phyloP scores from a whole-genome alignment of 2,113 vertebrate species.

The Gambusia affinis region DNA sequence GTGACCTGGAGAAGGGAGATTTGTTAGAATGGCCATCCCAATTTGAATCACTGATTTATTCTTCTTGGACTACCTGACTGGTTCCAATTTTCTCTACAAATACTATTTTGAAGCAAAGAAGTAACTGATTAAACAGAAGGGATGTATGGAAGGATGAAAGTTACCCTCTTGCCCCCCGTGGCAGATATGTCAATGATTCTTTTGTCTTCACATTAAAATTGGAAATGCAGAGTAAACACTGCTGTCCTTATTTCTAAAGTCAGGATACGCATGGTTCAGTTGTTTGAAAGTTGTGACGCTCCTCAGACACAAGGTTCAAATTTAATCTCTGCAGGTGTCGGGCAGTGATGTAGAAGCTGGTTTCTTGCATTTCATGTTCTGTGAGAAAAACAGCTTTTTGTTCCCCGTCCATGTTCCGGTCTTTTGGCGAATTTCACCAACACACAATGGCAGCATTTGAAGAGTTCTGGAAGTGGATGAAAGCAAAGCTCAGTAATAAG shows the following conservation, averaged over 20 bases:
- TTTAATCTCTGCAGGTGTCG: slow-evolving; percentile 65
- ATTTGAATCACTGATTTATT: too few species aligned
- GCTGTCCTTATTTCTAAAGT: slow-evolving; percentile 21
- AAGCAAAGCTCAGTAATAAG: slow-evolving; percentile 86
- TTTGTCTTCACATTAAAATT: neutral
- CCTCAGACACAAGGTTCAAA: slow-evolving; percentile 34
- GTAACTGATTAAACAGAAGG: too few species aligned
- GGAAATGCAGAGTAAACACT: slow-evolving; percentile 9
- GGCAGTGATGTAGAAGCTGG: slow-evolving; percentile 50
- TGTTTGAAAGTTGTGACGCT: slow-evolving; percentile 1
- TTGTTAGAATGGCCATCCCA: too few species aligned
- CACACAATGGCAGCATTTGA: slow-evolving; percentile 86
- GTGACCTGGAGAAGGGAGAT: too few species aligned
- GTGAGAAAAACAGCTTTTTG: slow-evolving; percentile 62
- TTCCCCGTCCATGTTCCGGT: slow-evolving; percentile 65
- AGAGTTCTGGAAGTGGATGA: slow-evolving; percentile 87
- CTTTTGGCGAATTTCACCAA: slow-evolving; percentile 79
- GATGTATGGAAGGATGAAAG: too few species aligned
- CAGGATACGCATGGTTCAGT: slow-evolving; percentile 14
- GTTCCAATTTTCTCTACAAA: too few species aligned
- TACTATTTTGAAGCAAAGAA: too few species aligned
- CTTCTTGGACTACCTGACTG: too few species aligned
- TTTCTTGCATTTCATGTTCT: slow-evolving; percentile 4
- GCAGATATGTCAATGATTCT: slow-evolving; percentile 9
- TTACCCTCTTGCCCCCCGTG: too few species aligned